Base-by-base conservation (phyloP, 2,888 invertebrate species). In the Neocrepidodera transversa region DNA sequence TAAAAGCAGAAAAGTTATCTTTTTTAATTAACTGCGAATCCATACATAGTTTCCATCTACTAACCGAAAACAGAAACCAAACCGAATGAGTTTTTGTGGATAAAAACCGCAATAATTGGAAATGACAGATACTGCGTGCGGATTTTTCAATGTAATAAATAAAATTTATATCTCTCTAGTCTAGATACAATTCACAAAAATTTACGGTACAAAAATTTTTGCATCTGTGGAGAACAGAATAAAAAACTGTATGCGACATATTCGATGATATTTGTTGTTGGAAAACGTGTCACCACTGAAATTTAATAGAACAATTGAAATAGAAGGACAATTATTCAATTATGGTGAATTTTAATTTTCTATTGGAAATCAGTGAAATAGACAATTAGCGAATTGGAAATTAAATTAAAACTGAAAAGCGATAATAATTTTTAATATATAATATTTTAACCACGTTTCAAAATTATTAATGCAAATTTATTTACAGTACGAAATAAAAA, bases 41-140 rank as follows among this genome's bases (percentile, higher is more conserved):
- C 28, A 8, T 32, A 26, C 20, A 23, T 36, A 50, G 35, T 36
- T 36, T 35, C 48, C 6, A 7, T n/a, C 40, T 14, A 26, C 42
- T n/a, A 42, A 14, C 26, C 13, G 30, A 40, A 53, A 53, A 42
- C 43, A 13, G 14, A 30, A 17, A 20, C 13, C 18, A 32, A 35
- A 42, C 32, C 2, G 10, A 30, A 17, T 42, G 32, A 18, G 42
- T 43, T 54, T 23, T 42, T 35, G 16, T 17, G 32, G 18, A 30
- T 23, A 20, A 43, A 53, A 53, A 43, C 54, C 54, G 18, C 54
- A 54, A 54, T 54, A 47, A 54, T 54, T 54, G 45, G 36, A 23
- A 54, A 32, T 45, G 54, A 54, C 54, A 54, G 43, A 54, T 54
- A 54, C 45, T 36, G 45, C 54, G 18, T 43, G 43, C 28, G 35